Evolutionary conservation across 2,888 invertebrate species (phyloP).

Genomic region (Euzetes globulus): DNA sequence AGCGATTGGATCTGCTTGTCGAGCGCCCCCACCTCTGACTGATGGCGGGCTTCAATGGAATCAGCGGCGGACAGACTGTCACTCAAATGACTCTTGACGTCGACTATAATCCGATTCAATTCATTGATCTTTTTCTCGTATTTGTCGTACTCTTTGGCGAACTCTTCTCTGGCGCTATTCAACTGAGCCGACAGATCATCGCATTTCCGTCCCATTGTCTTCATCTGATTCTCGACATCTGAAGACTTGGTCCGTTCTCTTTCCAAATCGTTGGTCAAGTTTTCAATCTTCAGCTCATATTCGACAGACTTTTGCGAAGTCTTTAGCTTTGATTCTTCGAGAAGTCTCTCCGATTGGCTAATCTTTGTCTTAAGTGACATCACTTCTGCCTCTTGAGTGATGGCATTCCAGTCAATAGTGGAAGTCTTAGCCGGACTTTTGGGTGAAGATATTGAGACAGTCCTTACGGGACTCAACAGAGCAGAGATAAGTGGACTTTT

Average conservation of each 20-base stretch:
- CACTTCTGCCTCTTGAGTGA: constrained; percentile 6
- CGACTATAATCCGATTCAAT: background rate
- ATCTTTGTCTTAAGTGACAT: background rate
- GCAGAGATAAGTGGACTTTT: background rate
- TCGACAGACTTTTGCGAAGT: background rate
- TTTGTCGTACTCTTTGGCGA: background rate
- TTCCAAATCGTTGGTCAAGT: background rate
- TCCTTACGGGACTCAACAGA: background rate
- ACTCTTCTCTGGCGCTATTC: constrained; percentile 6
- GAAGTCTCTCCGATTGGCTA: background rate
- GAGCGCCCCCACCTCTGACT: background rate
- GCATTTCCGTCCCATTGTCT: background rate
- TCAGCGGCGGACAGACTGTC: background rate
- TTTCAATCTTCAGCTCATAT: background rate
- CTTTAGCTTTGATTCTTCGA: background rate
- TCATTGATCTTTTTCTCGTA: background rate
- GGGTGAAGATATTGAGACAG: no score
- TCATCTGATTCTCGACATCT: background rate
- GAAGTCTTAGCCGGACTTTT: background rate
- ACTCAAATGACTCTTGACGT: background rate
- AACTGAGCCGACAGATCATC: background rate
- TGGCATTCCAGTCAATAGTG: background rate
- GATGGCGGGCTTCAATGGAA: background rate
- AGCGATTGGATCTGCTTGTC: background rate
- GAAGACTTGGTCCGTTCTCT: background rate